Base-by-base conservation (phyloP, 2,113 vertebrate species). In the Cololabis saira region DNA sequence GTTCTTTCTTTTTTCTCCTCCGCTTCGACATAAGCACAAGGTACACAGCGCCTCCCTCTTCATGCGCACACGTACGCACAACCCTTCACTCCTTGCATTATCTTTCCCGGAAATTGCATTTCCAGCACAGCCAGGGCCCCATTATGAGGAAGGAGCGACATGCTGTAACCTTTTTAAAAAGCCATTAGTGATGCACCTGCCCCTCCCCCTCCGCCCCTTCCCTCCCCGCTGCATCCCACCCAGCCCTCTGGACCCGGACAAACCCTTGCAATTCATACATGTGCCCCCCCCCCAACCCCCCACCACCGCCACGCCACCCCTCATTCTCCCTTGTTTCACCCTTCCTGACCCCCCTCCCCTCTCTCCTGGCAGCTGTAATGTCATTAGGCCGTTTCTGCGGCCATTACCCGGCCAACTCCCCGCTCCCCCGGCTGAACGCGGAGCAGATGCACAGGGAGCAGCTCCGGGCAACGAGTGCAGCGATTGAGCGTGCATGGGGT, bases 121-220 rank as follows among this genome's bases (percentile, higher is more conserved):
- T 93, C 83, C 92, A 92, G 87, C 90, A 85, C 92, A 92, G 91
- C 89, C 89, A 90, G 92, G 84, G 90, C 90, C 87, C 91, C 92
- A 92, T 93, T 92, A 93, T 92, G 90, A 92, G 90, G 90, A 91
- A 85, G 88, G 88, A 91, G 90, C 87, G 87, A 92, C 91, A 91
- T 90, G 91, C 90, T 92, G 91, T 92, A 93, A 93, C 91, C 91
- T 92, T 93, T 93, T 93, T 93, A 93, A 93, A 93, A 93, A 93
- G 87, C 91, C 91, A 93, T 93, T 93, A 92, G 89, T 84, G 90
- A 90, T 92, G 90, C 89, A 90, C 91, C 86, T 90, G 85, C 89
- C 88, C 88, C 79, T 41, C 84, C 79, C 74, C 80, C 73, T 13
- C 17, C 4, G 0, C 50, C 33, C 44, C 48, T 3, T 19, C n/a